These are phyloP conservation scores for Artibeus jamaicensis DNA, from an alignment of 2,797 vertebrate species.

Conservation along the genomic window DNA sequence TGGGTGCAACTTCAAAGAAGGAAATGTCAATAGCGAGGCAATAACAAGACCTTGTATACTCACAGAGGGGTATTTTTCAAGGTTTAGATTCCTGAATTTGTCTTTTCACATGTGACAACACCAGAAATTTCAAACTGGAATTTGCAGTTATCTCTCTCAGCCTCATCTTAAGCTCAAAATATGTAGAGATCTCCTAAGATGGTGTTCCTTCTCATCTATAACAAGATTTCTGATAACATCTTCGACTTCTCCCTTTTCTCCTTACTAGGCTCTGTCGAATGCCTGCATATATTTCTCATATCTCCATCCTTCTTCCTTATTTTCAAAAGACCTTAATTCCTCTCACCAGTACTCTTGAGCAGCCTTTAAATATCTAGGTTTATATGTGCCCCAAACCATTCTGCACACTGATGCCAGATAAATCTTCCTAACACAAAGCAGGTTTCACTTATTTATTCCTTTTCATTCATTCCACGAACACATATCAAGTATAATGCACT, in stretches of 20 bases:
- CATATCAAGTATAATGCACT: neutral
- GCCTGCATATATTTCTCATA: neutral
- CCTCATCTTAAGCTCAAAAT: neutral
- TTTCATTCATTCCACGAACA: neutral
- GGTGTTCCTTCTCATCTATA: neutral
- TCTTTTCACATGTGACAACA: neutral
- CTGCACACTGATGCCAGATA: neutral
- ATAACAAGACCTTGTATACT: neutral
- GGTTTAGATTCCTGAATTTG: neutral
- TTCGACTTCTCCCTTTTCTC: neutral
- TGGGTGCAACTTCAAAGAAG: neutral
- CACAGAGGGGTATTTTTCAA: neutral
- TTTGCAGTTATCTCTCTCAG: neutral
- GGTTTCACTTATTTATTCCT: neutral
- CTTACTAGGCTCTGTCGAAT: neutral
- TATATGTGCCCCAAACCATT: neutral
- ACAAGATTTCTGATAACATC: neutral
- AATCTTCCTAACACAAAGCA: constrained; percentile 9
- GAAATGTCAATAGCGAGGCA: neutral
- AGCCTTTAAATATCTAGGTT: neutral
- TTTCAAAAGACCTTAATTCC: neutral
- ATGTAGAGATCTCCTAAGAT: neutral
- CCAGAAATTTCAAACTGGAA: neutral
- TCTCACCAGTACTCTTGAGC: neutral
- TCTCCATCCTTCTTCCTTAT: neutral